Percentiles rank a stretch among this genome's conserved stretches.
Conservation (phyloP, 1,140 invertebrate genomes). For the Sitobion miscanthi region DNA sequence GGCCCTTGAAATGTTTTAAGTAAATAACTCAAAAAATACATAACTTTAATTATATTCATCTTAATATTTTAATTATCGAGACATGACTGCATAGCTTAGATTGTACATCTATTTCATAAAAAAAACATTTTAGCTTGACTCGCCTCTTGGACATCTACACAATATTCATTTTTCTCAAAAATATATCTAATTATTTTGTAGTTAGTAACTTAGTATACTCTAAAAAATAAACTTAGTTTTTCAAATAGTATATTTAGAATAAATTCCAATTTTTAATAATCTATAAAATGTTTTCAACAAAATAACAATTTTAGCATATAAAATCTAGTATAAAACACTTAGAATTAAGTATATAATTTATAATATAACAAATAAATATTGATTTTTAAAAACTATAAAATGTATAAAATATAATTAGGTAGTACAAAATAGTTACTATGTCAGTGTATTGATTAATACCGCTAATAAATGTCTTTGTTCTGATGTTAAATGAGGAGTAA, state of each 20-base stretch:
- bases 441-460: slow-evolving; percentile 49
- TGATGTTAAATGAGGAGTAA: slow-evolving; percentile 43
- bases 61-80: too few relatives aligned
- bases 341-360: not conserved
- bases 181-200: too few relatives aligned
- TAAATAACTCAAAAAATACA: too few relatives aligned
- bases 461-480: slow-evolving; percentile 50
- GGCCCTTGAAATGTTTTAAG: too few relatives aligned
- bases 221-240: too few relatives aligned
- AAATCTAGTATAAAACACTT: not conserved
- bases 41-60: too few relatives aligned
- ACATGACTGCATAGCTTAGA: too few relatives aligned
- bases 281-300: not conserved
- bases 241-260: not conserved
- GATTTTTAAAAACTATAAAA: not conserved
- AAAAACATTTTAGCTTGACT: too few relatives aligned
- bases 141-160: too few relatives aligned
- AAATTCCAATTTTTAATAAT: not conserved
- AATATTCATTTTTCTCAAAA: too few relatives aligned
- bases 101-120: too few relatives aligned
- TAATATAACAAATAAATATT: not conserved
- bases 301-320: not conserved
- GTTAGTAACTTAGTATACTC: too few relatives aligned
- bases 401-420: not conserved
- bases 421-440: slow-evolving; percentile 11